phyloP scores from a whole-genome alignment of 2,888 invertebrate species.

The Stenchaetothrips biformis region DNA sequence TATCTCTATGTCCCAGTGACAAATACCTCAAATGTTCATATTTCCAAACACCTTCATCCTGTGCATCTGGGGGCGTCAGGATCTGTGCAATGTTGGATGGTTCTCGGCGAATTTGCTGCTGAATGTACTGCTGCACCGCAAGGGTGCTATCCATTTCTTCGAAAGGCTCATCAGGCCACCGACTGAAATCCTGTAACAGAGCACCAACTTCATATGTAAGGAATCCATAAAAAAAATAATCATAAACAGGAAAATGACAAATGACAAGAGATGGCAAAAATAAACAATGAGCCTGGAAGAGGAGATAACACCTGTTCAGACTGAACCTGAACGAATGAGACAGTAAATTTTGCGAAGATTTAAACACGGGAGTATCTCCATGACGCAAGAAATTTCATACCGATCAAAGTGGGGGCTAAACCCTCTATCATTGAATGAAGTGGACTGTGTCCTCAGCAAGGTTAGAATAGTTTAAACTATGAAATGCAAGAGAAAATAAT shows the following conservation, averaged over 20 bases:
- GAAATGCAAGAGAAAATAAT: neutral
- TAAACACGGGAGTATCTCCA: no score
- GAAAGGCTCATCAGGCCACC: slow-evolving; percentile 96
- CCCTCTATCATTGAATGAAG: neutral
- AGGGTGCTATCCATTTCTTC: slow-evolving; percentile 99
- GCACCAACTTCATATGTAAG: neutral
- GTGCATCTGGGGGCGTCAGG: slow-evolving; percentile 91
- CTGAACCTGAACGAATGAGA: neutral
- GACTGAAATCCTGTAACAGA: slow-evolving; percentile 77
- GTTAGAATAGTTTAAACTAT: neutral
- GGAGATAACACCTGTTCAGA: neutral
- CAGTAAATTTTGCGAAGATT: no score
- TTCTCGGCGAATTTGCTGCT: slow-evolving; percentile 91
- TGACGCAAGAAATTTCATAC: no score
- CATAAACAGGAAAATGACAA: slow-evolving; percentile 23
- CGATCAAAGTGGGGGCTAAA: no score
- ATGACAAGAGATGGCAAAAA: neutral
- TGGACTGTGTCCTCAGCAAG: neutral
- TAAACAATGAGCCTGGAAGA: no score
- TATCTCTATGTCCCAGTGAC: neutral
- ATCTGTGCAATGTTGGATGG: slow-evolving; percentile 91
- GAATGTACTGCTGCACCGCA: slow-evolving; percentile 97
- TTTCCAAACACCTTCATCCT: slow-evolving; percentile 99
- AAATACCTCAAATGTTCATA: slow-evolving; percentile 90
- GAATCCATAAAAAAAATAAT: slow-evolving; percentile 35